Conservation (phyloP, 1,140 invertebrate genomes). For the Diploscapter pachys region DNA sequence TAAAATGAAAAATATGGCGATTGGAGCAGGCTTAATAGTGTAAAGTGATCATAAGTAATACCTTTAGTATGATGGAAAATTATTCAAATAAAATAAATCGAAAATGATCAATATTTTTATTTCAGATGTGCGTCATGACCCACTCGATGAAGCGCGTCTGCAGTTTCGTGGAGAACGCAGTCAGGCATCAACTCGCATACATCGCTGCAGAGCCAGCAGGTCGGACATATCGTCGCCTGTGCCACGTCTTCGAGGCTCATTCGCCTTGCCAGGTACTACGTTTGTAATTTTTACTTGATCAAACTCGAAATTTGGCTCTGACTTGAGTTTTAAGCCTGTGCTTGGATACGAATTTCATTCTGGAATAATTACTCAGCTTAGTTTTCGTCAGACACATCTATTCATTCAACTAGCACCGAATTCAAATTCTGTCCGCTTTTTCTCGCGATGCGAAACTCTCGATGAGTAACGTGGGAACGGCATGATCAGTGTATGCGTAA, state of each 20-base stretch:
- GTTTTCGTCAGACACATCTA: too few species aligned
- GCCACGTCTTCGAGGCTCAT: slow-evolving; percentile 19
- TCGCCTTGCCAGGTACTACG: too few species aligned
- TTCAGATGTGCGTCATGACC: slow-evolving; percentile 23
- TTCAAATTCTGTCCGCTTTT: too few species aligned
- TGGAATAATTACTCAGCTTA: too few species aligned
- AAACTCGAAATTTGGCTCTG: too few species aligned
- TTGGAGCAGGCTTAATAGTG: background rate
- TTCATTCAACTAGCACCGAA: too few species aligned
- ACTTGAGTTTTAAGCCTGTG: too few species aligned
- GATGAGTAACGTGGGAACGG: too few species aligned
- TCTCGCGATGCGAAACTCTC: too few species aligned
- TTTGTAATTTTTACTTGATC: too few species aligned
- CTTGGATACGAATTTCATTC: too few species aligned
- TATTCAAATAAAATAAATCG: background rate
- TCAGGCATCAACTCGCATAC: slow-evolving; percentile 17
- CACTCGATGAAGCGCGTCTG: slow-evolving; percentile 26
- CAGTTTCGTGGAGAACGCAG: slow-evolving; percentile 8
- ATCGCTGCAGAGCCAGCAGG: slow-evolving; percentile 27
- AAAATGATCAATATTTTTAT: background rate
- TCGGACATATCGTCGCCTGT: slow-evolving; percentile 22
- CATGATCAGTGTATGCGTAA: too few species aligned
- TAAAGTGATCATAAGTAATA: background rate
- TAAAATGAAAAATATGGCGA: background rate
- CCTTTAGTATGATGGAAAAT: background rate